Conservation (phyloP, 2,113 vertebrate genomes). For the Megaleporinus macrocephalus region DNA sequence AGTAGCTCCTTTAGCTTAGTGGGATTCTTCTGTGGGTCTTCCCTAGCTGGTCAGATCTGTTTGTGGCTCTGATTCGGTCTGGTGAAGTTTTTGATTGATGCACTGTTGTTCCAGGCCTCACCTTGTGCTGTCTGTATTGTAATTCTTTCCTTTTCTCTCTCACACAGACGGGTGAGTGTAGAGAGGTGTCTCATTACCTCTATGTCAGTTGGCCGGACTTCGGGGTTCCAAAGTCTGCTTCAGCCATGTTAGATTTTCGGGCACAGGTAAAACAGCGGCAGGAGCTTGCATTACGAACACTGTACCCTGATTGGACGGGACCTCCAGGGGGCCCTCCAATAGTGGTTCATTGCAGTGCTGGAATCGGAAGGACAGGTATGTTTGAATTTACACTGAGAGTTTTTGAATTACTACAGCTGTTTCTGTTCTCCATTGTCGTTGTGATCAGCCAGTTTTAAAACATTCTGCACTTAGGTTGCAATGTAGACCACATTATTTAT, state of each 20-base stretch:
- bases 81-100: too few relatives aligned
- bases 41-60: too few relatives aligned
- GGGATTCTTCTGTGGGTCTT: too few relatives aligned
- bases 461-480: too few relatives aligned
- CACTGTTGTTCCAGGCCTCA: not conserved
- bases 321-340: constrained; percentile 77
- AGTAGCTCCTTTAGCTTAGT: too few relatives aligned
- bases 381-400: not conserved
- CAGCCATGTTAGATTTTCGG: constrained; percentile 82
- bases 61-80: too few relatives aligned
- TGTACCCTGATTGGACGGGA: constrained; percentile 75
- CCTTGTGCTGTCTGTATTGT: too few relatives aligned
- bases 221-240: constrained; percentile 80
- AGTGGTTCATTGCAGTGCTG: constrained; percentile 82
- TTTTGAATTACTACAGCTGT: too few relatives aligned
- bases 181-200: constrained; percentile 79
- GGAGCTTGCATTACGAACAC: constrained; percentile 66
- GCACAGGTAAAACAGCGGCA: constrained; percentile 75
- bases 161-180: constrained; percentile 75
- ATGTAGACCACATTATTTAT: too few relatives aligned
- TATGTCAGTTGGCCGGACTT: constrained; percentile 85
- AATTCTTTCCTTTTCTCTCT: not conserved
- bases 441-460: too few relatives aligned
- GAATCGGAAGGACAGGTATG: constrained; percentile 81
- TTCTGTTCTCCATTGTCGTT: too few relatives aligned